Conservation (phyloP, 1,140 invertebrate species). For the Caenorhabditis tropicalis region DNA sequence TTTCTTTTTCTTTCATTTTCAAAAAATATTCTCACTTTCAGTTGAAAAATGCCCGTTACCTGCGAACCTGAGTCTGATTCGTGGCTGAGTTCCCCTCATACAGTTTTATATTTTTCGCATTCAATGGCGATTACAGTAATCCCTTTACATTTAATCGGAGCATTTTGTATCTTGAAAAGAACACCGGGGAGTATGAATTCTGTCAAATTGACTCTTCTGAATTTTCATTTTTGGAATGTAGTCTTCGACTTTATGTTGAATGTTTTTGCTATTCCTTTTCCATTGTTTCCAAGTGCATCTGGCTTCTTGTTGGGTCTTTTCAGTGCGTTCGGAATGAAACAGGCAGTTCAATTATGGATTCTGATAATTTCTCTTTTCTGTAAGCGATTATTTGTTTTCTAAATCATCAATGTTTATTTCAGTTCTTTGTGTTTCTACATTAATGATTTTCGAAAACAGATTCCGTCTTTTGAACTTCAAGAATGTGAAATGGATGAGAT, state of each 20-base stretch:
- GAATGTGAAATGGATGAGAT: background rate
- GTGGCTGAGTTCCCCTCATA: background rate
- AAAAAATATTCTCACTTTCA: background rate
- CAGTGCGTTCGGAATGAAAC: background rate
- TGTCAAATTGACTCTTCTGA: background rate
- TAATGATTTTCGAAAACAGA: background rate
- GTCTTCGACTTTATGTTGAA: background rate
- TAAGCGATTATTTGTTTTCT: background rate
- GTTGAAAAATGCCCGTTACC: background rate
- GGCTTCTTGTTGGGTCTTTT: background rate
- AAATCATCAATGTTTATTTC: background rate
- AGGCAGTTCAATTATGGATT: background rate
- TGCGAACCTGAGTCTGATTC: background rate
- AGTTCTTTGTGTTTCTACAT: background rate
- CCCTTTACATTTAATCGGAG: background rate
- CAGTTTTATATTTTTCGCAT: background rate
- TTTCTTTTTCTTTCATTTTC: too few species aligned
- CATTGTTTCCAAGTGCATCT: background rate
- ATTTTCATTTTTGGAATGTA: conserved; percentile 5
- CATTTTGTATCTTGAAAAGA: background rate
- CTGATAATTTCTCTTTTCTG: background rate
- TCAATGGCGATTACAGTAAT: background rate
- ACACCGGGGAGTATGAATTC: background rate
- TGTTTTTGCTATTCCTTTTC: background rate
- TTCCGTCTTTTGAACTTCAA: background rate